Evolutionary conservation across 2,113 vertebrate species (phyloP), one percentile per base, ranked within the genome.

Genomic region (Sinocyclocheilus rhinocerous): DNA sequence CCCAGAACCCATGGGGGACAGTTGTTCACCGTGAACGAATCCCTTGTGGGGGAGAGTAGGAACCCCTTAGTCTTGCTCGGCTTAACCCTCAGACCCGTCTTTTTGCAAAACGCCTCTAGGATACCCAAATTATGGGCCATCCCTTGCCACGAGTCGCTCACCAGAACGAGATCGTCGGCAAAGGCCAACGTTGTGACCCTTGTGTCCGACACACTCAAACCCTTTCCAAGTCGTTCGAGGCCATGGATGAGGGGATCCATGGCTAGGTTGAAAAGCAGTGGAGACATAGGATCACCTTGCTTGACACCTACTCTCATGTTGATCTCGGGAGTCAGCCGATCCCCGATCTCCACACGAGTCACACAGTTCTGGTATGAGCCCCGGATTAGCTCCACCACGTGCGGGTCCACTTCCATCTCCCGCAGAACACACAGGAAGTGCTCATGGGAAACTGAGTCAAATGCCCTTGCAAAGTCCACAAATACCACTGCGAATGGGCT

Each of bases 171-270:
- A 69, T 85, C 84, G 20, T 85, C 63, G 2, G 76, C 75, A 24
- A 80, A 85, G 1, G 75, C 84, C 20, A 79, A 8, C 6, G 76
- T 70, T 1, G 76, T 36, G 0, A 69, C 6, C 16, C 0, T 36
- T 0, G 6, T 16, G 16, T 24, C 24, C 10, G 16, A 59, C 0
- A 61, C 24, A 2, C 2, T 9, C 20, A 55, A 29, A 1, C 84
- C 52, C 29, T 11, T 20, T 12, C 42, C 39, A 13, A 42, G 22
- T 6, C 15, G 2, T 77, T 84, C 72, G 2, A 84, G 52, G 13
- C n/a, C 33, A 4, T 61, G 70, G 33, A 76, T 76, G 0, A 84
- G 52, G 39, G 52, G 70, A n/a, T 84, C 83, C 83, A 84, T 33
- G 18, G 24, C 73, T 22, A 59, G n/a, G n/a, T 57, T 76, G 45